Percentiles rank a stretch among this genome's conserved stretches.
phyloP scores from a whole-genome alignment of 2,797 vertebrate species.

The Smutsia gigantea region DNA sequence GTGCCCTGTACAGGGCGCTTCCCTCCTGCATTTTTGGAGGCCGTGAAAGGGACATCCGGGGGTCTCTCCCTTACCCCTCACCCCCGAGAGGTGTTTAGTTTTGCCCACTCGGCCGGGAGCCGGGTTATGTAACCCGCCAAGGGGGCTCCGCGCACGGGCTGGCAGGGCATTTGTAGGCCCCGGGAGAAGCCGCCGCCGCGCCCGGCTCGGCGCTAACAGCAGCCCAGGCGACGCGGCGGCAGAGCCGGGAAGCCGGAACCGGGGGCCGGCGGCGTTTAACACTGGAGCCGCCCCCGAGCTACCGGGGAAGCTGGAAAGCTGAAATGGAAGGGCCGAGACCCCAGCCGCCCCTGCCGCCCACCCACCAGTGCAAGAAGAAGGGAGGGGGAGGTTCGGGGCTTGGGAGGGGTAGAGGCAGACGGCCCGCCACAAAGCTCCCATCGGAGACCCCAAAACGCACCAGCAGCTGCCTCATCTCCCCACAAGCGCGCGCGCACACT shows the following conservation, averaged over 20 bases:
- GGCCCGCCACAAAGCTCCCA: slow-evolving; percentile 81
- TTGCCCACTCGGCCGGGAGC: slow-evolving; percentile 33
- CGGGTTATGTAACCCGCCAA: slow-evolving; percentile 67
- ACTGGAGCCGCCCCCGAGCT: slow-evolving; percentile 73
- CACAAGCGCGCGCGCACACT: slow-evolving; percentile 80
- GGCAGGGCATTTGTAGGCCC: slow-evolving; percentile 73
- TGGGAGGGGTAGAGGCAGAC: slow-evolving; percentile 64
- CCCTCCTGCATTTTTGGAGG: slow-evolving; percentile 43
- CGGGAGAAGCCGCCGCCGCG: slow-evolving; percentile 70
- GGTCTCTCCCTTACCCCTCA: not conserved
- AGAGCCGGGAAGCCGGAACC: slow-evolving; percentile 74
- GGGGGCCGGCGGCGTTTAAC: slow-evolving; percentile 70
- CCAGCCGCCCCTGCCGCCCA: slow-evolving; percentile 66
- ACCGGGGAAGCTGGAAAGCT: slow-evolving; percentile 71
- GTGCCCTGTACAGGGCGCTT: not conserved
- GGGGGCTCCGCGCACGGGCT: slow-evolving; percentile 56
- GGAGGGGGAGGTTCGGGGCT: slow-evolving; percentile 36
- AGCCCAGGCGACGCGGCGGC: slow-evolving; percentile 62
- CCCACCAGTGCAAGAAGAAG: slow-evolving; percentile 53
- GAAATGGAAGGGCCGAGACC: slow-evolving; percentile 72
- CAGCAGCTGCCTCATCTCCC: slow-evolving; percentile 79
- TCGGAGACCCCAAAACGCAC: slow-evolving; percentile 77
- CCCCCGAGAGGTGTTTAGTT: not conserved
- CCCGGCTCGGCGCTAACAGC: slow-evolving; percentile 64
- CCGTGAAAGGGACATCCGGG: slow-evolving; percentile 8